Conservation (phyloP, 2,888 invertebrate genomes). For the Drosophila rellima region DNA sequence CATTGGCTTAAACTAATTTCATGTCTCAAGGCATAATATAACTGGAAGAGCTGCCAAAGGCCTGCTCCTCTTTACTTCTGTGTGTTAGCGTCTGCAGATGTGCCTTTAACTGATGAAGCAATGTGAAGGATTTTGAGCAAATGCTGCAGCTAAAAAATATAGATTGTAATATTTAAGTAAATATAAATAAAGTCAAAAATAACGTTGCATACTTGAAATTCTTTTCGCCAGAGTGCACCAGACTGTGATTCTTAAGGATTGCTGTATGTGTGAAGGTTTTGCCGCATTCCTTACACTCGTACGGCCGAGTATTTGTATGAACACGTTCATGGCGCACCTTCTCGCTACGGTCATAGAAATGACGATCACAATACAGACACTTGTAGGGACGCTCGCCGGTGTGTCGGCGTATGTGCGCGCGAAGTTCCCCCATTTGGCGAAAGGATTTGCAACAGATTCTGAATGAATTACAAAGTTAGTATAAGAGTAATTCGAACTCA, state of each 20-base stretch:
- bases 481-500: too few relatives aligned
- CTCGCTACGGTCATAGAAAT: slow-evolving; percentile 72
- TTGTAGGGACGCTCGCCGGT: slow-evolving; percentile 84
- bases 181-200: background rate
- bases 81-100: slow-evolving; percentile 82
- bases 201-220: slow-evolving; percentile 58
- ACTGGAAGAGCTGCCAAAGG: slow-evolving; percentile 15
- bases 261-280: slow-evolving; percentile 83
- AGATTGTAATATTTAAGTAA: background rate
- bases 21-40: slow-evolving; percentile 8
- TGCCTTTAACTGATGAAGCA: slow-evolving; percentile 83
- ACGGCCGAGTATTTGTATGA: slow-evolving; percentile 84
- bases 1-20: slow-evolving; percentile 23
- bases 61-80: slow-evolving; percentile 73
- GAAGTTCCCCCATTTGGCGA: slow-evolving; percentile 83
- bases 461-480: background rate
- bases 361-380: slow-evolving; percentile 80
- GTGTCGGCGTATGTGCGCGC: slow-evolving; percentile 85
- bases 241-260: slow-evolving; percentile 81
- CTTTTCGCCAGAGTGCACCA: slow-evolving; percentile 70
- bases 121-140: slow-evolving; percentile 82
- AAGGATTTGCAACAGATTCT: slow-evolving; percentile 83
- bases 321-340: slow-evolving; percentile 72
- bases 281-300: slow-evolving; percentile 79
- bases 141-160: slow-evolving; percentile 70